Evolutionary conservation across 2,113 vertebrate genomes (phyloP), one percentile per base, ranked within the genome.

Genomic region (Chaetops frenatus): DNA sequence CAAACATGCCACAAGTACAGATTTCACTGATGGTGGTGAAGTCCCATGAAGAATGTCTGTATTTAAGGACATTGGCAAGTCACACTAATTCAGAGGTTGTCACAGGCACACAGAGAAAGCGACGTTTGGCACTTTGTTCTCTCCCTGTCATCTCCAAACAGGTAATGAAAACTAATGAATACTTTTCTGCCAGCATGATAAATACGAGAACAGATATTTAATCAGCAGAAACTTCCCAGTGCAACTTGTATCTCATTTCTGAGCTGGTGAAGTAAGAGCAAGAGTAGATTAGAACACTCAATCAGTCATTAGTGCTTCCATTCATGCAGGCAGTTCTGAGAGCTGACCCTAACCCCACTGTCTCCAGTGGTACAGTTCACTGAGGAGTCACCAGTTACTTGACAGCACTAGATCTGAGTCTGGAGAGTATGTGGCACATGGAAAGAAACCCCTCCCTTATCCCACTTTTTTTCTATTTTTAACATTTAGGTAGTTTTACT

Each of bases 131-230:
- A 51, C 45, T 86, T 48, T 33, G 31, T 81, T 88, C 57, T 82
- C 66, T 48, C 72, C 66, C 88, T 64, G 60, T 38, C 81, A 91
- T 45, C 89, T 87, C 91, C 57, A 82, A 76, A 60, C 40, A 89
- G 23, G 16, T 69, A 80, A 92, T 25, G 36, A 72, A 90, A 92
- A 84, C 45, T 45, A 60, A 57, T 42, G 47, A 53, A 42, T 6
- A 33, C 20, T 91, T 58, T 86, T 48, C 64, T 86, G 78, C 12
- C 84, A 76, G 57, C 10, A 7, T 10, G 25, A 35, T 20, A 81
- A 58, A 42, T 57, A 69, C 51, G 57, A 66, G 38, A 82, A 76
- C 28, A 89, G 25, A 79, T 40, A 84, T 84, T 82, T 27, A 48
- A 71, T 21, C 53, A 69, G 15, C 44, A 90, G 28, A 72, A 76